Evolutionary conservation across 2,113 vertebrate species (phyloP).

Genomic region (Nesoenas mayeri): DNA sequence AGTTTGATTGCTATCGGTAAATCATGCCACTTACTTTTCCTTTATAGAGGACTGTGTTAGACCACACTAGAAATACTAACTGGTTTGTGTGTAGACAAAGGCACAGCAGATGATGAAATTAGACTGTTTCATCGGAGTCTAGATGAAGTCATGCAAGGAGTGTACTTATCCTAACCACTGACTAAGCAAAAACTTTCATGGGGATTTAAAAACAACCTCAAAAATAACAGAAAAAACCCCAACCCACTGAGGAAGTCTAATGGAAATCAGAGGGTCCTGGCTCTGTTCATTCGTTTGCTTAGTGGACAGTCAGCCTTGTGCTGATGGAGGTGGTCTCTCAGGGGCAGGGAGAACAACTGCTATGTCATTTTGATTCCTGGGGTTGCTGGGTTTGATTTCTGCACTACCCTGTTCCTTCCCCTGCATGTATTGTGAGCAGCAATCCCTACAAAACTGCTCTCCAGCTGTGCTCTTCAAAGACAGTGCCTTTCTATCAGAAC

Average conservation of each 20-base stretch:
- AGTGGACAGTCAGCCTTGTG: neutral
- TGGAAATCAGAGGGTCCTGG: neutral
- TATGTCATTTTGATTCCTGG: neutral
- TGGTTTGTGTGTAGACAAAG: neutral
- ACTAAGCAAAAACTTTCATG: neutral
- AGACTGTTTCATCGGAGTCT: neutral
- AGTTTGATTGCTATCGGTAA: neutral
- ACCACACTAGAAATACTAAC: neutral
- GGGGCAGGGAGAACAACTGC: neutral
- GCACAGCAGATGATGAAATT: neutral
- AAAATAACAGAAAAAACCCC: neutral
- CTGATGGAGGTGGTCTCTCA: neutral
- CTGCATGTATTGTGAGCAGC: neutral
- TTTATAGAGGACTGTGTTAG: neutral
- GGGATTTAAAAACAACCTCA: neutral
- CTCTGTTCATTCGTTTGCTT: neutral
- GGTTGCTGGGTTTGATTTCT: neutral
- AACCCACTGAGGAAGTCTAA: neutral
- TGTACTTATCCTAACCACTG: neutral
- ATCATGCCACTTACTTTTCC: neutral
- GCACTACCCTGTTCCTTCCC: neutral
- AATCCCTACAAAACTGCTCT: neutral
- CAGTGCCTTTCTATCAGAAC: neutral
- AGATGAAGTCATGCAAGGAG: neutral
- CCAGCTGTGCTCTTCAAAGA: slow-evolving; percentile 13